Evolutionary conservation across 2,797 vertebrate species (phyloP), one percentile per base, ranked within the genome.

Genomic region (Australoheros facetus): DNA sequence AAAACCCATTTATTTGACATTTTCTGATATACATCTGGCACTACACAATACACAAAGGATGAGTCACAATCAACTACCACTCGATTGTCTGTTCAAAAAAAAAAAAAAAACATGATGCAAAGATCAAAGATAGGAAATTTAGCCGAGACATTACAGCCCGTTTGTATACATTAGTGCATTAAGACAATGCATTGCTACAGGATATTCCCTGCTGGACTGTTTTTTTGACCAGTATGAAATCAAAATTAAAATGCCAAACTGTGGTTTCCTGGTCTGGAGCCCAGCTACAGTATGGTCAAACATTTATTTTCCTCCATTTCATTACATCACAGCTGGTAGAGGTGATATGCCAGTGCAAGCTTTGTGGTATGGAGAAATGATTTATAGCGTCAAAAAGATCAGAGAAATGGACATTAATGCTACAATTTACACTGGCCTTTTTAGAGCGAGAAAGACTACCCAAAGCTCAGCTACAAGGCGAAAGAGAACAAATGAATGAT

Each of bases 251-350:
- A 75, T 23, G 45, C 16, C 0, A 78, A 28, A 71, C 19, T 28
- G 12, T 14, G 0, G 53, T 42, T 42, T n/a, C 28, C 11, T 42
- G 32, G 4, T 54, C 45, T 54, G 56, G 17, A 59, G 23, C 32
- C 5, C 28, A 51, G 11, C 57, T 26, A 23, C 23, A 23, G 23
- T 23, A 11, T 2, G 6, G 32, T 28, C 26, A 53, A 69, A 32
- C 17, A 69, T 69, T 8, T 69, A 4, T 51, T 56, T 48, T 78
- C 73, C 70, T 83, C 56, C 23, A 45, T 70, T 39, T 6, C 45
- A 42, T 78, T 71, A 51, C 77, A 74, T 78, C 59, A 62, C 62
- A 71, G 83, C 81, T 75, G 73, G 30, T 54, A 64, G 34, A 69
- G 54, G 71, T 58, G 60, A 84, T 82, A 62, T 48, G 59, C 28